phyloP scores from a whole-genome alignment of 2,888 invertebrate genomes.

The Athalia circularis region DNA sequence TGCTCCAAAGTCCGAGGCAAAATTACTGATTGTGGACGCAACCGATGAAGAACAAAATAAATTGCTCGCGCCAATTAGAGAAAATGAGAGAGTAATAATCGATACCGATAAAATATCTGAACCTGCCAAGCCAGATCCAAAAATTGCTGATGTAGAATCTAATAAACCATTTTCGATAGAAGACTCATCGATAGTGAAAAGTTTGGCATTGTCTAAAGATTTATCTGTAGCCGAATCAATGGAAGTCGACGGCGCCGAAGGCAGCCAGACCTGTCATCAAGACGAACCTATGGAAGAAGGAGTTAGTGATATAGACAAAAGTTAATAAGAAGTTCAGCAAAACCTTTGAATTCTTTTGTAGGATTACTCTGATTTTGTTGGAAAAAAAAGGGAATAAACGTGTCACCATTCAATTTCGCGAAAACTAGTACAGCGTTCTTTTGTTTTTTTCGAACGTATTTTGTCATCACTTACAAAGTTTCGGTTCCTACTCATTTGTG shows the following conservation, averaged over 20 bases:
- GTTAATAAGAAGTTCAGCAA: constrained; percentile 61
- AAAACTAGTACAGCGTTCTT: constrained; percentile 15
- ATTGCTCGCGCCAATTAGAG: background rate
- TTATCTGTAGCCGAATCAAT: constrained; percentile 62
- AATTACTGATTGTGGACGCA: constrained; percentile 24
- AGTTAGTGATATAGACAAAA: constrained; percentile 63
- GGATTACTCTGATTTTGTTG: constrained; percentile 41
- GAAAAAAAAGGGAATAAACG: constrained; percentile 14
- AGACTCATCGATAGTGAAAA: background rate
- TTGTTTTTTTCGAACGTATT: background rate
- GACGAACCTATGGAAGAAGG: constrained; percentile 72
- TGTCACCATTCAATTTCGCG: constrained; percentile 25
- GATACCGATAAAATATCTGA: constrained; percentile 24
- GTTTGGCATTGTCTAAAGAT: background rate
- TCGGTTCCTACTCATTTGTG: constrained; percentile 17
- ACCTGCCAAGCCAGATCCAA: background rate
- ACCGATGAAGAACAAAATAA: constrained; percentile 39
- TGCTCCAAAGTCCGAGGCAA: constrained; percentile 21
- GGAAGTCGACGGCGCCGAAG: constrained; percentile 68
- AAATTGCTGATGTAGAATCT: constrained; percentile 6
- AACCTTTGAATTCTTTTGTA: constrained; percentile 40
- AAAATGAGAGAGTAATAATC: constrained; percentile 49
- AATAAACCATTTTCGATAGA: constrained; percentile 16
- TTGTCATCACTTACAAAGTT: background rate
- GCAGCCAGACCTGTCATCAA: constrained; percentile 59